These are phyloP conservation scores for Atta cephalotes DNA, from an alignment of 1,140 invertebrate species.

Conservation along the genomic window DNA sequence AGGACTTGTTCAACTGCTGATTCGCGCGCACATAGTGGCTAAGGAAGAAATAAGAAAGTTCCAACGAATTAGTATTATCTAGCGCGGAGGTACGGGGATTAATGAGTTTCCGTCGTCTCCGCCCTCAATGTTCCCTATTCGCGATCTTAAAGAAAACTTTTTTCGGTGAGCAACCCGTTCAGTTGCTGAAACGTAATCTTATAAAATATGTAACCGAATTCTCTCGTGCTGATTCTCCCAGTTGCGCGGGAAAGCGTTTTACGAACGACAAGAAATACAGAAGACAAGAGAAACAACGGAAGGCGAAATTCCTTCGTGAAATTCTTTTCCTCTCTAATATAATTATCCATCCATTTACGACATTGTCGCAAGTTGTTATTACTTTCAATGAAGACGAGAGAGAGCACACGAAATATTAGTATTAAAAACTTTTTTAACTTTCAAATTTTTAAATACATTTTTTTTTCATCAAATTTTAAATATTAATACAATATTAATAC, in stretches of 20 bases:
- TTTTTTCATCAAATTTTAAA: too few species aligned
- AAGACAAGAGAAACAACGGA: constrained; percentile 6
- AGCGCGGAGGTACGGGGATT: constrained; percentile 66
- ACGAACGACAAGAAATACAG: constrained; percentile 26
- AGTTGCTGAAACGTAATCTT: constrained; percentile 44
- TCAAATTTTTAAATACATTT: too few species aligned
- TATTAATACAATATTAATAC: too few species aligned
- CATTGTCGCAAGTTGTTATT: constrained; percentile 47
- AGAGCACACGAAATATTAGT: too few species aligned
- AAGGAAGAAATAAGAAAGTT: constrained; percentile 67
- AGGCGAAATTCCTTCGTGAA: constrained; percentile 23
- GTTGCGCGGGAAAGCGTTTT: constrained; percentile 5
- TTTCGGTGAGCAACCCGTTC: constrained; percentile 19
- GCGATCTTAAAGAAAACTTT: constrained; percentile 18
- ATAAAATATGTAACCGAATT: constrained; percentile 54
- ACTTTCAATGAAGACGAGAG: constrained; percentile 26
- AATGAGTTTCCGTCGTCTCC: constrained; percentile 56
- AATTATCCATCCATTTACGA: constrained; percentile 44
- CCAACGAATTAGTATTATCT: constrained; percentile 68
- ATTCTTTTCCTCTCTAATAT: constrained; percentile 36
- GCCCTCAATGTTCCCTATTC: background rate
- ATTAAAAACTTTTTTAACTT: too few species aligned
- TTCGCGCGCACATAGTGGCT: constrained; percentile 26
- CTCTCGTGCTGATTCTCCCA: background rate
- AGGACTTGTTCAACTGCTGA: constrained; percentile 50